Evolutionary conservation across 2,113 vertebrate genomes (phyloP), one percentile per base, ranked within the genome.

Genomic region (Collichthys lucidus): DNA sequence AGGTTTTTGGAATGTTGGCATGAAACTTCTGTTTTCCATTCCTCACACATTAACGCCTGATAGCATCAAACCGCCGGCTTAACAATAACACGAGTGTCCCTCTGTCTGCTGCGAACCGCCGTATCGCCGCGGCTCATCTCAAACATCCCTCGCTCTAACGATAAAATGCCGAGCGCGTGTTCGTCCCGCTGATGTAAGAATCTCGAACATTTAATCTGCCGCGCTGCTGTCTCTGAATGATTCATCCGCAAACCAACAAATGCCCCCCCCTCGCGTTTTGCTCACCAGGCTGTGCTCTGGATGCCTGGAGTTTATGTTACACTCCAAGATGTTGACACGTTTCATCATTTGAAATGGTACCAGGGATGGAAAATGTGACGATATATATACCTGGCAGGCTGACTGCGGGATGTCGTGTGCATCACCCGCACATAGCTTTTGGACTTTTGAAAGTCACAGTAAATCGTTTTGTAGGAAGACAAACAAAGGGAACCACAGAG

Each of bases 331-430:
- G 81, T 91, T 89, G 89, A 93, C 84, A 79, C 67, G 6, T 80
- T 82, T 83, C 76, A 84, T 84, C 72, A 63, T 80, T 55, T 88
- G 35, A 88, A 87, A 75, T n/a, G 24, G 52, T 76, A 76, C 56
- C 74, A 60, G 85, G 68, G 86, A 80, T 44, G 90, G 90, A 91
- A 91, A 92, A 77, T 79, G 20, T 84, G 87, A 87, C 56, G 42
- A 11, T 53, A 14, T 53, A 11, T 53, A 14, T 53, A 85, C 73
- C 85, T 83, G 81, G 59, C 73, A 68, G 57, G 73, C 56, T 19
- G 6, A 31, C 74, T 24, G 68, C 24, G 22, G 75, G 85, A 67
- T 40, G 61, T 31, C 59, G 52, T 46, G 35, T 20, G 70, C 77
- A 50, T 80, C 75, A 19, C 85, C 80, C 83, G 62, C 77, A 8